Percentiles rank a stretch among this genome's conserved stretches.
Conservation (phyloP, 2,888 invertebrate genomes). For the Zele albiditarsus region DNA sequence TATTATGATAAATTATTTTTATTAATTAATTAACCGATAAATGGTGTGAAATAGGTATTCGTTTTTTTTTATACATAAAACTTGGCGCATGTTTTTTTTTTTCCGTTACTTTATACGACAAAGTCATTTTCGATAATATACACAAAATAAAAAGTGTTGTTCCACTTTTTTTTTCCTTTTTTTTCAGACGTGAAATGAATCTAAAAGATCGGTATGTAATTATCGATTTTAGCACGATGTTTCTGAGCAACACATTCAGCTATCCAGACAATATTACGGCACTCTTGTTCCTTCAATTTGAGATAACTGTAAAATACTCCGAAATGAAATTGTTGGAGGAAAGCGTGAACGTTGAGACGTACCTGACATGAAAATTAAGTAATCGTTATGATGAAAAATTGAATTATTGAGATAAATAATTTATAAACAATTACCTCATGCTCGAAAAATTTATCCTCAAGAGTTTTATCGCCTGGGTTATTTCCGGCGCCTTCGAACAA, state of each 20-base stretch:
- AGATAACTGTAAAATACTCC: conserved; percentile 99
- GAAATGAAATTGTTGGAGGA: conserved; percentile 99
- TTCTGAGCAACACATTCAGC: conserved; percentile 99
- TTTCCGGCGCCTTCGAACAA: conserved; percentile 98
- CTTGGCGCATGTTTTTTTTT: not conserved
- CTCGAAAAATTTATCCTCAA: conserved; percentile 99
- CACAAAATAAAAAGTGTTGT: conserved; percentile 7
- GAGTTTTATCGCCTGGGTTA: conserved; percentile 97
- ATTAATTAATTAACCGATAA: not conserved
- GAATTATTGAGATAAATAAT: conserved; percentile 27
- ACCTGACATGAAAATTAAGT: conserved; percentile 78
- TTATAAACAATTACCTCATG: conserved; percentile 83
- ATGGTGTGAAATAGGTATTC: not conserved
- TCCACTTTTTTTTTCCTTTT: not conserved
- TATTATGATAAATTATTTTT: conserved; percentile 18
- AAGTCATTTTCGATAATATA: conserved; percentile 22
- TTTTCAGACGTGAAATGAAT: conserved; percentile 42
- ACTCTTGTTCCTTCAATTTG: conserved; percentile 99
- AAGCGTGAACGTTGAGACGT: conserved; percentile 95
- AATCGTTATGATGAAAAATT: not conserved
- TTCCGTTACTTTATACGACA: not conserved
- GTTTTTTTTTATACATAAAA: conserved; percentile 9
- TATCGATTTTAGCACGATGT: conserved; percentile 99
- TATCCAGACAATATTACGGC: conserved; percentile 99
- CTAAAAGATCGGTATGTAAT: conserved; percentile 99